Evolutionary conservation across 2,797 vertebrate genomes (phyloP).

Genomic region (Falco cherrug): DNA sequence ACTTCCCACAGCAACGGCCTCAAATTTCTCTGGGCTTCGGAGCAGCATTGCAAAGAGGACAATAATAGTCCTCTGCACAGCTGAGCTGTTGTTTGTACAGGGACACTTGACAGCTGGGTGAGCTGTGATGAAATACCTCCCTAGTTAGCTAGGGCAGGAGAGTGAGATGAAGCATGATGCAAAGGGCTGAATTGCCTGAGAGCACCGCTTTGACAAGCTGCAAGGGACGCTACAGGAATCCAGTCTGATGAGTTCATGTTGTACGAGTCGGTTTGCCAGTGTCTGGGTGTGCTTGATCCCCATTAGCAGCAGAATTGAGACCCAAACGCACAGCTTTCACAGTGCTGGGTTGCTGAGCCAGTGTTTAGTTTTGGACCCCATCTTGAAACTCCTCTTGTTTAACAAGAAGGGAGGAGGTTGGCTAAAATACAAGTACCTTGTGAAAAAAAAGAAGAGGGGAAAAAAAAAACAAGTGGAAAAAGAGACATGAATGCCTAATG

Average conservation of each 20-base stretch:
- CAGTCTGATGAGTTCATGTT: background rate
- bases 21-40: background rate
- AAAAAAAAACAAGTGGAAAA: conserved; percentile 24
- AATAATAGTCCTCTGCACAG: background rate
- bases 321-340: background rate
- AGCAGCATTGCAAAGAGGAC: background rate
- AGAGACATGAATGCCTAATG: conserved; percentile 46
- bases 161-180: background rate
- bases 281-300: background rate
- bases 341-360: background rate
- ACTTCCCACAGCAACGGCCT: background rate
- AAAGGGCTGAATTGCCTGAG: background rate
- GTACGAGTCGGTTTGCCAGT: background rate
- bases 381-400: conserved; percentile 35
- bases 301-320: background rate
- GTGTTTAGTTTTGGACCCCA: conserved; percentile 17
- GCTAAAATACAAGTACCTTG: conserved; percentile 27
- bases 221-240: background rate
- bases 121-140: background rate
- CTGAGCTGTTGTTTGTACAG: background rate
- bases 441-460: background rate
- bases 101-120: background rate
- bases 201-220: background rate
- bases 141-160: background rate
- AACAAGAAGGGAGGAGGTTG: conserved; percentile 21